Percentiles rank a stretch among this genome's conserved stretches.
phyloP scores from a whole-genome alignment of 1,140 invertebrate species.

The Cyclina sinensis region DNA sequence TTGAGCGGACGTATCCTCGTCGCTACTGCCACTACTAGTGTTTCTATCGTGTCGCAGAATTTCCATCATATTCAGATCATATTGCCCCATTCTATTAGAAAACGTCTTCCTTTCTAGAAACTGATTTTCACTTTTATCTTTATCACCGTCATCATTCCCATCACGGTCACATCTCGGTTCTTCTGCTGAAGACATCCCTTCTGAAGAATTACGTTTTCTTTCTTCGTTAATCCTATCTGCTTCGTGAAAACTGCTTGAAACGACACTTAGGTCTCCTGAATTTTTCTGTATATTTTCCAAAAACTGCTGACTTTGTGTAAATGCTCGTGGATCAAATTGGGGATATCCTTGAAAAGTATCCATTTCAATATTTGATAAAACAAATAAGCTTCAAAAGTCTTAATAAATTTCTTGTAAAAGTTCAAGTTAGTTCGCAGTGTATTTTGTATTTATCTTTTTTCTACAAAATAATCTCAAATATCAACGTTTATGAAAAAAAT shows the following conservation, averaged over 20 bases:
- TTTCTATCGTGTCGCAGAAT: slow-evolving; percentile 51
- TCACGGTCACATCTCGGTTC: neutral
- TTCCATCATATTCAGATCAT: slow-evolving; percentile 55
- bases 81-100: slow-evolving; percentile 41
- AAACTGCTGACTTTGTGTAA: neutral
- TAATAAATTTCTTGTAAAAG: neutral
- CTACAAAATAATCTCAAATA: too few species aligned
- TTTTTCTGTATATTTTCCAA: slow-evolving; percentile 23
- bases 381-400: neutral
- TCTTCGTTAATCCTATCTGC: neutral
- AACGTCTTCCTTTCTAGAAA: neutral
- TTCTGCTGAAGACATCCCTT: neutral
- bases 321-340: neutral
- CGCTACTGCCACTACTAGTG: slow-evolving; percentile 43
- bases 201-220: neutral
- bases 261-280: neutral
- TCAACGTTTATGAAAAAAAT: neutral
- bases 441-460: neutral
- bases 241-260: neutral
- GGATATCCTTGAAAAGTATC: slow-evolving; percentile 21
- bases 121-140: neutral
- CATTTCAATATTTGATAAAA: neutral
- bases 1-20: slow-evolving; percentile 5
- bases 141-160: neutral
- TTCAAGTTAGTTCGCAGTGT: too few species aligned